Conservation (phyloP, 2,113 vertebrate species). For the Lutjanus erythropterus region DNA sequence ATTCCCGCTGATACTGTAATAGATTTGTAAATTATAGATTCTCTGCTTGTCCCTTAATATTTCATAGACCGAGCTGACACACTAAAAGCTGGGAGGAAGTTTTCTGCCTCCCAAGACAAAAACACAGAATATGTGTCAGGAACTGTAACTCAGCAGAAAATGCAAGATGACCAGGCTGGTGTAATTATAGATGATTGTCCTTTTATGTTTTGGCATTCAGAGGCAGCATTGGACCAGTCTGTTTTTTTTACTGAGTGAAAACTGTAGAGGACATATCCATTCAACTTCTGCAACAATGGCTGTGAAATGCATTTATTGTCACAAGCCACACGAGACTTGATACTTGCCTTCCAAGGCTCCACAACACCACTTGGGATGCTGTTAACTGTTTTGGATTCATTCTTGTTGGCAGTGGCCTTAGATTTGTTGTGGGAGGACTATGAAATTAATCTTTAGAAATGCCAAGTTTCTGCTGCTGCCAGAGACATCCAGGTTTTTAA, state of each 20-base stretch:
- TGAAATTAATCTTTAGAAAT: not conserved
- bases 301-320: not conserved
- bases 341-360: not conserved
- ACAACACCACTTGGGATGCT: not conserved
- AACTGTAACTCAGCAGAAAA: slow-evolving; percentile 29
- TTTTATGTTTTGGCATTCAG: not conserved
- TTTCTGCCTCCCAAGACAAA: slow-evolving; percentile 14
- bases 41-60: slow-evolving; percentile 52
- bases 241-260: not conserved
- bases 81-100: slow-evolving; percentile 36
- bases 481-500: not conserved
- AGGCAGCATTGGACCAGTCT: not conserved
- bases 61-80: slow-evolving; percentile 49
- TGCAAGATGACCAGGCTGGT: not conserved
- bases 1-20: slow-evolving; percentile 31
- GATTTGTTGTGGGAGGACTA: not conserved
- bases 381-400: not conserved
- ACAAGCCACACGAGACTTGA: not conserved
- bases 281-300: not conserved
- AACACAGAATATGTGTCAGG: slow-evolving; percentile 10
- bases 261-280: not conserved
- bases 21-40: slow-evolving; percentile 66
- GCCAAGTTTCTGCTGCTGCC: not conserved
- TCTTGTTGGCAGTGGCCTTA: not conserved
- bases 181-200: not conserved